A percentile compares a stretch with the other conserved stretches of the same genome.
Evolutionary conservation across 2,113 vertebrate species (phyloP).

Genomic region (Egretta garzetta): DNA sequence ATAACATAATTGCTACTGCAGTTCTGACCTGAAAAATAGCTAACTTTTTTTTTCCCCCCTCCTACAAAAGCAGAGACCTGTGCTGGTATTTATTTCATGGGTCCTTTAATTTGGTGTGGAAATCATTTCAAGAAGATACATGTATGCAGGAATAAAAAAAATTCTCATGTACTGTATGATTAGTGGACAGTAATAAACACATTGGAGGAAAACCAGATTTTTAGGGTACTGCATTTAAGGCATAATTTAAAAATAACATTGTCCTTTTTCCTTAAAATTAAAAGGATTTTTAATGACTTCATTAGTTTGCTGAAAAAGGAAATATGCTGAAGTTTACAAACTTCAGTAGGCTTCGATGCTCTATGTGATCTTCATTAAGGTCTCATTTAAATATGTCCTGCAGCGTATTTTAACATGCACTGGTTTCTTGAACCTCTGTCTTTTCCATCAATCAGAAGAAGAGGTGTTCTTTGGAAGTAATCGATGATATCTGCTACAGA

Average conservation of each 20-base stretch:
- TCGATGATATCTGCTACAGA: constrained; percentile 87
- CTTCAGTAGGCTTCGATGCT: not conserved
- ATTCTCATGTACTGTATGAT: not conserved
- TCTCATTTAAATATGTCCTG: constrained; percentile 70
- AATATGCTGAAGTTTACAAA: not conserved
- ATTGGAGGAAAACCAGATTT: not conserved
- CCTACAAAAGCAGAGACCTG: not conserved
- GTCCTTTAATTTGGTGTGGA: not conserved
- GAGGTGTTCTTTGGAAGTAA: constrained; percentile 85
- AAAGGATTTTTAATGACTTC: constrained; percentile 42
- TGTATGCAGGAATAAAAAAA: not conserved
- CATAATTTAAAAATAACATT: not conserved
- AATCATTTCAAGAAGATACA: not conserved
- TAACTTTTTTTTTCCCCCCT: not conserved
- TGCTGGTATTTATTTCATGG: not conserved
- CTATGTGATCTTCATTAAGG: not conserved
- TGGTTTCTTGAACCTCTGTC: constrained; percentile 88
- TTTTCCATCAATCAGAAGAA: constrained; percentile 94
- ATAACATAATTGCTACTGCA: not conserved
- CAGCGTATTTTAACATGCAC: constrained; percentile 83
- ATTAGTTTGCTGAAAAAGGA: not conserved
- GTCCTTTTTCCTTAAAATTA: constrained; percentile 9
- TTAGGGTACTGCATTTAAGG: not conserved
- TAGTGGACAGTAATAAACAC: constrained; percentile 45
- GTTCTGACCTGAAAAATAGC: not conserved